A percentile compares a stretch with the other conserved stretches of the same genome.
Conservation (phyloP, 2,113 vertebrate genomes). For the Phrynosoma platyrhinos region DNA sequence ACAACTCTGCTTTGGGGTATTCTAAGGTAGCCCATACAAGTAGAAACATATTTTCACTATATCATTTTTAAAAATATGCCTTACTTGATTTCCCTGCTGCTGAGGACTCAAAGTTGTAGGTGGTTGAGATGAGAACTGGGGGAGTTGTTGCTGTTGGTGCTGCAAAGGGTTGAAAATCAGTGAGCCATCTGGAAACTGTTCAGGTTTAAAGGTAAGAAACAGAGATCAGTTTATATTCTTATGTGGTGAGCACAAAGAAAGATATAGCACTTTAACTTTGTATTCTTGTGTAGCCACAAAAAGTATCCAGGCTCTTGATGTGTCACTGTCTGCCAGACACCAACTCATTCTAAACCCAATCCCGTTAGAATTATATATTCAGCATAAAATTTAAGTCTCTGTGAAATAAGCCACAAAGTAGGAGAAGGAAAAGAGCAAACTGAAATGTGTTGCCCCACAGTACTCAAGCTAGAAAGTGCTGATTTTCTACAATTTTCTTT, state of each 20-base stretch:
- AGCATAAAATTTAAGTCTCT: background rate
- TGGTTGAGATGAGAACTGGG: slow-evolving; percentile 86
- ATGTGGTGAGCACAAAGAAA: background rate
- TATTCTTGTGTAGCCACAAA: background rate
- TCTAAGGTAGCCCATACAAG: background rate
- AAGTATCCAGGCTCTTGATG: background rate
- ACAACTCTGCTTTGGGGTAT: background rate
- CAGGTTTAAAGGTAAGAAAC: slow-evolving; percentile 62
- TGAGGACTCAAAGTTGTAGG: slow-evolving; percentile 84
- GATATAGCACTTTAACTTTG: background rate
- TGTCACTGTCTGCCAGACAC: background rate
- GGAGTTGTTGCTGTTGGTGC: slow-evolving; percentile 77
- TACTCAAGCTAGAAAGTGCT: background rate
- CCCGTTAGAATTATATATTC: background rate
- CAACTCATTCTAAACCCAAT: background rate
- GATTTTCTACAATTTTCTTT: background rate
- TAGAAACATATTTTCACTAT: background rate
- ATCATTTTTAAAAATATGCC: slow-evolving; percentile 12
- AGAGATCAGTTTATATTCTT: slow-evolving; percentile 22
- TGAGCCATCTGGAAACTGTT: slow-evolving; percentile 85
- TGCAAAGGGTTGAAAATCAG: slow-evolving; percentile 87
- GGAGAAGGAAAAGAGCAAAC: too few species aligned
- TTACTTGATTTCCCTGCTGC: slow-evolving; percentile 85
- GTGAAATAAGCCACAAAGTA: background rate
- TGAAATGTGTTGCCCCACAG: background rate